These are phyloP conservation scores for Cyrtorhinus lividipennis DNA, from an alignment of 1,140 invertebrate species.

Conservation along the genomic window DNA sequence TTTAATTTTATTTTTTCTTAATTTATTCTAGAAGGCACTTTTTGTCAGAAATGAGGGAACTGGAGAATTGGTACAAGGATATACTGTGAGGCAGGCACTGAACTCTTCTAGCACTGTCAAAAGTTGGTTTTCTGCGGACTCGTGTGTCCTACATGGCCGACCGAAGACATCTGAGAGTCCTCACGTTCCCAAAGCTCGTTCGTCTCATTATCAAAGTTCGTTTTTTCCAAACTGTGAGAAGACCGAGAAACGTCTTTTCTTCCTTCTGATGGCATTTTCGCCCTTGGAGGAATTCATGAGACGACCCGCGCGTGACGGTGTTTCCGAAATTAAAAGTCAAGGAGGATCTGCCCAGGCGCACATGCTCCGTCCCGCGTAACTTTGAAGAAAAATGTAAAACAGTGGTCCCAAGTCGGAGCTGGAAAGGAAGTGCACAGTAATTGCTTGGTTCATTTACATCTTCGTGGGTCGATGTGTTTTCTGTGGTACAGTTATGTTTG, in stretches of 20 bases:
- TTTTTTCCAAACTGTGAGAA: no score
- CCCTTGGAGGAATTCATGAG: slow-evolving; percentile 8
- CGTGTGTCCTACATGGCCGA: no score
- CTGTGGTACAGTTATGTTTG: slow-evolving; percentile 11
- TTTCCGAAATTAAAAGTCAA: slow-evolving; percentile 10
- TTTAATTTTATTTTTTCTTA: no score
- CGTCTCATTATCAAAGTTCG: no score
- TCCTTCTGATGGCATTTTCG: slow-evolving; percentile 2
- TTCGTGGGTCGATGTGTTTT: neutral
- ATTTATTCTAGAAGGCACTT: no score
- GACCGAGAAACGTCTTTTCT: neutral
- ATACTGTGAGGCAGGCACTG: no score
- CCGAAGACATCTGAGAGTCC: no score
- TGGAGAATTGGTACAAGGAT: no score
- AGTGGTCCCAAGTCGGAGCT: neutral
- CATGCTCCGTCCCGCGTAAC: neutral
- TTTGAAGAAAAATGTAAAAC: neutral
- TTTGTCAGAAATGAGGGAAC: no score
- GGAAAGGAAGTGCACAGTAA: slow-evolving; percentile 3
- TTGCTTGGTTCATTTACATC: slow-evolving; percentile 6
- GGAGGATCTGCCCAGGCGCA: neutral
- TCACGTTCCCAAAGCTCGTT: no score
- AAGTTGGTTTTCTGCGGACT: no score
- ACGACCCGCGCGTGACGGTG: neutral
- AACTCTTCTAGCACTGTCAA: no score